Conservation (phyloP, 2,113 vertebrate genomes). For the Tetrao urogallus region DNA sequence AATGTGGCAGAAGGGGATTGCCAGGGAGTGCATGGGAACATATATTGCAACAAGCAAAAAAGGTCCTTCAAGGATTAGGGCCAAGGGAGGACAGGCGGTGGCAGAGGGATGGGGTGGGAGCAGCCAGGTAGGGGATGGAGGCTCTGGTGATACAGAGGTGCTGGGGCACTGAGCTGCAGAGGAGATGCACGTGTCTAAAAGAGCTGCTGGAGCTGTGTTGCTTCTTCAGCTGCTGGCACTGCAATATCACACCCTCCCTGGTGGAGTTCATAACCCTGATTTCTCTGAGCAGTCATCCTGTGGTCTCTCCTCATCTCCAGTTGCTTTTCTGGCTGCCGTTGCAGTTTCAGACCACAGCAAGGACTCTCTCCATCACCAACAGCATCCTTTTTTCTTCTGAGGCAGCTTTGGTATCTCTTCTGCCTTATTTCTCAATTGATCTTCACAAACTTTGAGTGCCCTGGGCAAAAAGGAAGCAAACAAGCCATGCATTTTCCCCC, state of each 20-base stretch:
- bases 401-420: slow-evolving; percentile 59
- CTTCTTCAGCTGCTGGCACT: too few relatives aligned
- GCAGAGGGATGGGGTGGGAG: background rate
- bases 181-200: too few relatives aligned
- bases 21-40: background rate
- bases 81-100: background rate
- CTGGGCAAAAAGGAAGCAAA: slow-evolving; percentile 66
- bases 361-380: slow-evolving; percentile 47
- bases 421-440: slow-evolving; percentile 56
- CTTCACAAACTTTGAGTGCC: slow-evolving; percentile 79
- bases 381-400: slow-evolving; percentile 83
- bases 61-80: background rate
- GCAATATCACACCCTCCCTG: too few relatives aligned
- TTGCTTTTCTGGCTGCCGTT: background rate
- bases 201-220: too few relatives aligned
- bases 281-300: too few relatives aligned
- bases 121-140: too few relatives aligned
- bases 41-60: background rate
- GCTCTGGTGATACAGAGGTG: too few relatives aligned
- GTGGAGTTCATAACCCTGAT: too few relatives aligned
- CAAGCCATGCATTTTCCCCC: background rate
- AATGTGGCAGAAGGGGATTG: fast-evolving
- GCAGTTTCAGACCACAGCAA: background rate
- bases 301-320: too few relatives aligned
- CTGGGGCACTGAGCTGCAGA: too few relatives aligned